Conservation (phyloP, 1,140 invertebrate genomes). For the Zaprionus kolodkinae region DNA sequence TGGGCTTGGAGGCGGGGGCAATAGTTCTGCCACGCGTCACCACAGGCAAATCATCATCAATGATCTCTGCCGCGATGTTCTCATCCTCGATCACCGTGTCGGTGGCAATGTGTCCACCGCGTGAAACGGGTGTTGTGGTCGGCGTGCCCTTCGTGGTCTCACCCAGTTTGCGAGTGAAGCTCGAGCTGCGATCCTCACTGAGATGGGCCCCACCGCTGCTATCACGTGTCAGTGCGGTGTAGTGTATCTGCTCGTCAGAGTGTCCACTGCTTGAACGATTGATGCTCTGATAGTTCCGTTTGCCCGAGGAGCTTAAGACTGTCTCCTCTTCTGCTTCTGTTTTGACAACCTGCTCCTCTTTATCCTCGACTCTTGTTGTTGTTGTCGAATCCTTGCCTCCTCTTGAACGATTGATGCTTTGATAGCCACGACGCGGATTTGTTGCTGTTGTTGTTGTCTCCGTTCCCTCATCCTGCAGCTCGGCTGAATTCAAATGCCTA, state of each 20-base stretch:
- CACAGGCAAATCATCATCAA: slow-evolving; percentile 49
- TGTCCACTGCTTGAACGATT: neutral
- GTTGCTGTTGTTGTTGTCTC: neutral
- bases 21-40: slow-evolving; percentile 47
- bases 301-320: neutral
- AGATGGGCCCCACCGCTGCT: slow-evolving; percentile 48
- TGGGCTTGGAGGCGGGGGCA: slow-evolving; percentile 37
- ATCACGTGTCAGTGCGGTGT: slow-evolving; percentile 58
- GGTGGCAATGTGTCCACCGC: slow-evolving; percentile 47
- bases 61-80: slow-evolving; percentile 66
- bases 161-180: slow-evolving; percentile 47
- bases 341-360: too few species aligned
- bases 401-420: slow-evolving; percentile 34
- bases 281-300: slow-evolving; percentile 25
- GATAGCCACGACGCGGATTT: slow-evolving; percentile 38
- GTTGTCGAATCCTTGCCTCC: neutral
- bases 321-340: neutral
- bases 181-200: slow-evolving; percentile 56
- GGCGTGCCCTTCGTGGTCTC: neutral
- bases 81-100: slow-evolving; percentile 53
- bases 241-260: slow-evolving; percentile 53
- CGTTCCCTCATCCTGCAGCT: slow-evolving; percentile 27
- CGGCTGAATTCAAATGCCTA: slow-evolving; percentile 52
- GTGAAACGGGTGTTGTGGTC: slow-evolving; percentile 34
- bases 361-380: neutral